Evolutionary conservation across 2,113 vertebrate species (phyloP).

Genomic region (Tychaedon coryphoeus): DNA sequence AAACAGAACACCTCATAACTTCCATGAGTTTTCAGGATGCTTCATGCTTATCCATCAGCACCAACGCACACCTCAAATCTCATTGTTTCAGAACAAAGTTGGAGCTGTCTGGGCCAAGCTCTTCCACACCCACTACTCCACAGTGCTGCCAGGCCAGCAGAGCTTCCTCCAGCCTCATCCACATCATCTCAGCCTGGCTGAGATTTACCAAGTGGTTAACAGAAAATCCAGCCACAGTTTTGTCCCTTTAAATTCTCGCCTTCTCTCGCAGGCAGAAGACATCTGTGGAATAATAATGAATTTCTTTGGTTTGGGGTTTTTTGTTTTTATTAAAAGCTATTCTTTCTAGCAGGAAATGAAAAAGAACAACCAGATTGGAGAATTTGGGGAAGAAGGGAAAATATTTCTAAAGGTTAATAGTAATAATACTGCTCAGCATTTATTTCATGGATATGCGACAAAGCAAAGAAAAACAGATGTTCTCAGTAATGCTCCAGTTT

Average conservation of each 20-base stretch:
- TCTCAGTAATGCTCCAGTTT: neutral
- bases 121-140: neutral
- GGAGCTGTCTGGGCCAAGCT: neutral
- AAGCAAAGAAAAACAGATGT: slow-evolving; percentile 35
- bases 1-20: neutral
- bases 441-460: slow-evolving; percentile 29
- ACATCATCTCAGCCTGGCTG: neutral
- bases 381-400: slow-evolving; percentile 45
- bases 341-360: slow-evolving; percentile 66
- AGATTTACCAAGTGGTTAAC: neutral
- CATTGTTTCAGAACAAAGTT: neutral
- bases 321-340: slow-evolving; percentile 65
- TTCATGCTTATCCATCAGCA: neutral
- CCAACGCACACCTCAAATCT: neutral
- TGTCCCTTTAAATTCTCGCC: slow-evolving; percentile 51
- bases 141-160: neutral
- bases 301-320: slow-evolving; percentile 55
- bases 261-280: slow-evolving; percentile 27
- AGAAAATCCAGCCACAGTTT: slow-evolving; percentile 14
- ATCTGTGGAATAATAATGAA: slow-evolving; percentile 59
- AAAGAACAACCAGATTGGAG: slow-evolving; percentile 56
- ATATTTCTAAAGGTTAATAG: slow-evolving; percentile 49
- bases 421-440: slow-evolving; percentile 42
- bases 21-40: neutral
- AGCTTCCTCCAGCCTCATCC: neutral